These are phyloP conservation scores for Monarcha castaneiventris DNA, from an alignment of 2,113 vertebrate species.

Conservation along the genomic window DNA sequence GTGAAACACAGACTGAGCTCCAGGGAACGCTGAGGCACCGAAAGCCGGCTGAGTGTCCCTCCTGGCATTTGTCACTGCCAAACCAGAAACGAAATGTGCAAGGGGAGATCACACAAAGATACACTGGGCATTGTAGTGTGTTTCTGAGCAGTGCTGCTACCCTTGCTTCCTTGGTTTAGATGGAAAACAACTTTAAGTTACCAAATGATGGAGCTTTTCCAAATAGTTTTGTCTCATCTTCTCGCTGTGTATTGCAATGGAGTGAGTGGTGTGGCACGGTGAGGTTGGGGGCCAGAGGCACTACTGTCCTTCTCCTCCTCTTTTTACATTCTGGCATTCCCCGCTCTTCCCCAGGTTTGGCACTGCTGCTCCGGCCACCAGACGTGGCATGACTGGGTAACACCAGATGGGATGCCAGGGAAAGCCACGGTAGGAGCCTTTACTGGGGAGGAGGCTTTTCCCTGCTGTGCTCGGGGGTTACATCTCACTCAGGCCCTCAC, in stretches of 20 bases:
- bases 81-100: neutral
- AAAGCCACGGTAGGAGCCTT: neutral
- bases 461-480: neutral
- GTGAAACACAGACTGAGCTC: neutral
- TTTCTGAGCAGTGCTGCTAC: neutral
- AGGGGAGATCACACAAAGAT: neutral
- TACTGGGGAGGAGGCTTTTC: neutral
- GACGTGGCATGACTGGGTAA: rapidly evolving
- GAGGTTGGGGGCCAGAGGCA: neutral
- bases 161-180: neutral
- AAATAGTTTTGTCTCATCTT: neutral
- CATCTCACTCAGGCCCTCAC: neutral
- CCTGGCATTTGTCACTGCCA: too few species aligned
- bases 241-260: too few species aligned
- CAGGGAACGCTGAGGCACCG: rapidly evolving
- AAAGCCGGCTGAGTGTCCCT: neutral
- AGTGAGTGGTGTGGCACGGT: neutral
- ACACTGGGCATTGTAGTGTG: neutral
- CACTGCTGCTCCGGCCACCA: neutral
- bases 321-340: neutral
- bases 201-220: neutral
- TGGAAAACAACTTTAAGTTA: neutral
- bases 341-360: too few species aligned
- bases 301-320: neutral
- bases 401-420: neutral